phyloP scores from a whole-genome alignment of 1,140 invertebrate genomes.

The Bombus polaris region DNA sequence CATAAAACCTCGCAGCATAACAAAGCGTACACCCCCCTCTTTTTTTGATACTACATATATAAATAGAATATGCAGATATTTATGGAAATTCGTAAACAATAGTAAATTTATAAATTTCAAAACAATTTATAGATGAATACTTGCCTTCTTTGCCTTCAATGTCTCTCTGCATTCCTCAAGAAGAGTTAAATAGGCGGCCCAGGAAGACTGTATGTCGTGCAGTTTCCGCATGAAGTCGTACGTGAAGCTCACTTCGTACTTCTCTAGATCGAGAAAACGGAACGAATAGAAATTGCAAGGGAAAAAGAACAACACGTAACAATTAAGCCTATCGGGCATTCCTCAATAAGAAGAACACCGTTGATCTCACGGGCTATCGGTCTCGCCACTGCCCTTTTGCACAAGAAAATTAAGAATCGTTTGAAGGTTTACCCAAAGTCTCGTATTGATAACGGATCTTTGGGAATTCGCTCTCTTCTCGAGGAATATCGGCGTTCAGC shows the following conservation, averaged over 20 bases:
- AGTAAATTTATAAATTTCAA: too few species aligned
- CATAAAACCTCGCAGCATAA: too few species aligned
- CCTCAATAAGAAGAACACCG: background rate
- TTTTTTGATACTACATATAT: too few species aligned
- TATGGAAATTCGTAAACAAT: too few species aligned
- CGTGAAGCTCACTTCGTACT: slow-evolving; percentile 86
- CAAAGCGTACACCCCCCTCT: too few species aligned
- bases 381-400: too few species aligned
- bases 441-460: slow-evolving; percentile 88
- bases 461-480: slow-evolving; percentile 87
- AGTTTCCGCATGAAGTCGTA: slow-evolving; percentile 84
- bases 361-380: slow-evolving; percentile 14
- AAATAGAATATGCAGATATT: too few species aligned
- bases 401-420: slow-evolving; percentile 13
- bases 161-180: slow-evolving; percentile 87
- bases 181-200: slow-evolving; percentile 86
- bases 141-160: slow-evolving; percentile 87
- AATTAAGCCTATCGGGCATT: background rate
- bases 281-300: too few species aligned
- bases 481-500: slow-evolving; percentile 84
- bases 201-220: slow-evolving; percentile 85
- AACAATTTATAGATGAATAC: background rate
- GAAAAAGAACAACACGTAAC: slow-evolving; percentile 10
- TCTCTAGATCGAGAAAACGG: slow-evolving; percentile 79
- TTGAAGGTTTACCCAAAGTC: slow-evolving; percentile 84